Percentiles rank a stretch among this genome's conserved stretches.
Conservation (phyloP, 2,888 invertebrate genomes). For the Drosophila falleni region DNA sequence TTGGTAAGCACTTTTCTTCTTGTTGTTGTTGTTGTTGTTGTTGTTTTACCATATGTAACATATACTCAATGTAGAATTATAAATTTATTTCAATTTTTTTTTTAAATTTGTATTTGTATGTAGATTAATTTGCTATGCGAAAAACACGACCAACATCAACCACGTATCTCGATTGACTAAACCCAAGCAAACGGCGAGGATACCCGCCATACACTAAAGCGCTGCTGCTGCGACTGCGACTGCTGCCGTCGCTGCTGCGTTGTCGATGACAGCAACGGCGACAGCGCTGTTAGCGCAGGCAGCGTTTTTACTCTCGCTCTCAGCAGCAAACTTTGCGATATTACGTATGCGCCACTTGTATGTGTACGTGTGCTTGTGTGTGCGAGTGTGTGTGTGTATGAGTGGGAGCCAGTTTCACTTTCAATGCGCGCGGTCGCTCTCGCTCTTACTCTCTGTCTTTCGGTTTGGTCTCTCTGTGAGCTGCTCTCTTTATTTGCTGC, state of each 20-base stretch:
- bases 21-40: constrained; percentile 18
- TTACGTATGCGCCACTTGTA: constrained; percentile 68
- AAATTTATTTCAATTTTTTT: constrained; percentile 37
- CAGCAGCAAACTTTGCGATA: constrained; percentile 54
- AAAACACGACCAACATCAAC: constrained; percentile 85
- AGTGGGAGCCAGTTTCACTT: constrained; percentile 73
- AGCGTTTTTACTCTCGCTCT: constrained; percentile 73
- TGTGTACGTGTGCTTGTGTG: constrained; percentile 16
- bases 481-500: constrained; percentile 25
- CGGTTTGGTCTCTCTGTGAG: constrained; percentile 18
- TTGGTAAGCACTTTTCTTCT: constrained; percentile 56
- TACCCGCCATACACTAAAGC: constrained; percentile 75
- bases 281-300: constrained; percentile 39
- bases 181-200: constrained; percentile 85
- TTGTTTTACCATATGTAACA: constrained; percentile 35
- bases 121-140: constrained; percentile 69
- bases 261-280: constrained; percentile 15
- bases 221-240: constrained; percentile 35
- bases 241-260: constrained; percentile 18
- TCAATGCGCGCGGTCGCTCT: constrained; percentile 59
- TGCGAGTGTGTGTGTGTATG: constrained; percentile 25
- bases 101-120: constrained; percentile 29
- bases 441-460: constrained; percentile 26
- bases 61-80: constrained; percentile 43
- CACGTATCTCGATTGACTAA: constrained; percentile 86